phyloP scores from a whole-genome alignment of 2,888 invertebrate species.

The Azorinus chamasolen region DNA sequence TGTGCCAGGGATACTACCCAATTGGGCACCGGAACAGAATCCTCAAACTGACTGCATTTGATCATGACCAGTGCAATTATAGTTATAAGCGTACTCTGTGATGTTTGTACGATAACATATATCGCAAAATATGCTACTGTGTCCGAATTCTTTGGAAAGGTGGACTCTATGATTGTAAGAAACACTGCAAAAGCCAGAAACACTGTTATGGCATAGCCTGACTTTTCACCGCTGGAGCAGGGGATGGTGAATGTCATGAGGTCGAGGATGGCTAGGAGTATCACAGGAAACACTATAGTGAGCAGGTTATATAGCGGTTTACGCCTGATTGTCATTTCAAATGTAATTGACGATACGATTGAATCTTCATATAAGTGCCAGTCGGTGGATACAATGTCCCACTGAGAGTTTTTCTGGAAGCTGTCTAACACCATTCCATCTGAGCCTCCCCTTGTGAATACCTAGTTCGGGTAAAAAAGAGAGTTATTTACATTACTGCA shows the following conservation, averaged over 20 bases:
- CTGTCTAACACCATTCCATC: no score
- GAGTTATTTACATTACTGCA: no score
- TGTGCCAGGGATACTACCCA: no score
- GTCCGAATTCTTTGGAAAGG: slow-evolving; percentile 68
- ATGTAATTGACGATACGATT: slow-evolving; percentile 60
- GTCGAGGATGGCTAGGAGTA: slow-evolving; percentile 66
- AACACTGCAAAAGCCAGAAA: slow-evolving; percentile 70
- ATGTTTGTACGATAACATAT: slow-evolving; percentile 8
- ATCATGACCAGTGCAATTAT: neutral
- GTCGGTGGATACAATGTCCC: no score
- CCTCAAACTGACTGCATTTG: no score
- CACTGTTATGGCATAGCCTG: slow-evolving; percentile 67
- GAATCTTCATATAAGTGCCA: no score
- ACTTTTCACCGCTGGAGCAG: slow-evolving; percentile 66
- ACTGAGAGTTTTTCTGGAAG: no score
- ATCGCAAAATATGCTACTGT: slow-evolving; percentile 54
- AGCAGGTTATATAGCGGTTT: slow-evolving; percentile 67
- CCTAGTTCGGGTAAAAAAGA: no score
- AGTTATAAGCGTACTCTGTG: slow-evolving; percentile 16
- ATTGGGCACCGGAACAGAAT: no score
- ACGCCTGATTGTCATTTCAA: slow-evolving; percentile 58
- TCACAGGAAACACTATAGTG: slow-evolving; percentile 66
- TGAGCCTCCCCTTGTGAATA: no score
- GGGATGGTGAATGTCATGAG: slow-evolving; percentile 68
- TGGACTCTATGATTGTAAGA: slow-evolving; percentile 65